Evolutionary conservation across 2,797 vertebrate genomes (phyloP), one percentile per base, ranked within the genome.

Genomic region (Argentina silus): DNA sequence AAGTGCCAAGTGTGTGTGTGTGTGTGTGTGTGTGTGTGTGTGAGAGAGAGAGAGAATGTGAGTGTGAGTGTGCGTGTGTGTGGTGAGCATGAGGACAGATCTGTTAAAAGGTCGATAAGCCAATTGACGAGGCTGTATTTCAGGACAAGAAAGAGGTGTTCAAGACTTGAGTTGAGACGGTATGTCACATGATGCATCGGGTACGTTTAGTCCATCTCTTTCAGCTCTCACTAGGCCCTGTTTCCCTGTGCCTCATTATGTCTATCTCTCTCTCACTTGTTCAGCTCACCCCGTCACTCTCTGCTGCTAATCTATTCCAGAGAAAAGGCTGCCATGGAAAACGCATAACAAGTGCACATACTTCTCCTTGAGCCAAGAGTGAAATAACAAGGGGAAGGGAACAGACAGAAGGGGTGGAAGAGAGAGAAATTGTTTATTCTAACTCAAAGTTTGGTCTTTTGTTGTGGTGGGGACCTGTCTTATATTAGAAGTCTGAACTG

Each of bases 401-500:
- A 77, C 51, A 59, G 72, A 70, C 72, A 81, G 77, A 67, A 75
- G 70, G 76, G 77, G 65, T 43, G 60, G 14, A 53, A 68, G 27
- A 43, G 72, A 70, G 45, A 66, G 69, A 78, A 56, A 72, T 89
- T 77, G 42, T 88, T 91, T 87, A 80, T 87, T 88, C 82, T 82
- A 84, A 67, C 44, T 68, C 50, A 45, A 78, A 57, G 77, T 90
- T 86, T 88, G 81, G 83, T 81, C 85, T 86, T 92, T 89, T 91
- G 89, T 89, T 90, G 91, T 84, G 89, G 90, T 5, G 71, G 78
- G 88, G 87, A 91, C 85, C 87, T 92, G 91, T 86, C 90, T 91
- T 91, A 91, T 85, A 77, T 77, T 85, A 88, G 81, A 60, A 83
- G 91, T 44, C 79, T 86, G 90, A 90, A 90, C 85, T 84, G 79